Base-by-base conservation (phyloP, 2,888 invertebrate species). In the Timema cristinae region DNA sequence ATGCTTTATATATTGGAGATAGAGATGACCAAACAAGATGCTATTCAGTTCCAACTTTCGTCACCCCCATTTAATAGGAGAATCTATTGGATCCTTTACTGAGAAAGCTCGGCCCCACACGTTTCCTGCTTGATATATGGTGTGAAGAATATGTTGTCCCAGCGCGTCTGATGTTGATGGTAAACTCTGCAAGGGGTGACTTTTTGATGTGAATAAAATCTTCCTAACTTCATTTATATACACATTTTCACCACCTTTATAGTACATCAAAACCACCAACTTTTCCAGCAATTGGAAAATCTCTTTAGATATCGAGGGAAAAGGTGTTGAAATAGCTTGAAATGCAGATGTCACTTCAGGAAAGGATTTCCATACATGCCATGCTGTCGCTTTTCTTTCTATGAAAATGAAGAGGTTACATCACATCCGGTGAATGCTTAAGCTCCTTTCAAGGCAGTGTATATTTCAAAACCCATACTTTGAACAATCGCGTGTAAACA, bases 351-450 rank as follows among this genome's bases (percentile, higher is more conserved):
- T 51, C 50, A 49, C 67, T 51, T 50, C 51, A 16, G 7, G 11
- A 13, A 52, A n/a, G 11, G 66, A 51, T 11, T 52, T 69, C 71
- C 68, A 71, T 13, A 54, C 67, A 15, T 54, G 8, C 51, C 68
- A 69, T 54, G 71, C 50, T 16, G 51, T 32, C 48, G 16, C n/a
- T 70, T 72, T n/a, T 63, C 49, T 70, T 69, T n/a, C 2, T 7
- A 13, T 15, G 59, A 13, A 13, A 72, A 72, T 49, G 59, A 56
- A 8, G 69, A 72, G 6, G 49, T 66, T 50, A 50, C 50, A 47
- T 72, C 72, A 48, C 72, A 72, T 0, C 72, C 69, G 7, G 61
- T 69, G 48, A 72, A 72, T 5, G 66, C 72, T 11, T 71, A 52
- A 50, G 51, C 50, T 15, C 66, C 70, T 7, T 66, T 50, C 2